These are phyloP conservation scores for Ifrita kowaldi DNA, from an alignment of 2,113 vertebrate genomes.

Conservation along the genomic window DNA sequence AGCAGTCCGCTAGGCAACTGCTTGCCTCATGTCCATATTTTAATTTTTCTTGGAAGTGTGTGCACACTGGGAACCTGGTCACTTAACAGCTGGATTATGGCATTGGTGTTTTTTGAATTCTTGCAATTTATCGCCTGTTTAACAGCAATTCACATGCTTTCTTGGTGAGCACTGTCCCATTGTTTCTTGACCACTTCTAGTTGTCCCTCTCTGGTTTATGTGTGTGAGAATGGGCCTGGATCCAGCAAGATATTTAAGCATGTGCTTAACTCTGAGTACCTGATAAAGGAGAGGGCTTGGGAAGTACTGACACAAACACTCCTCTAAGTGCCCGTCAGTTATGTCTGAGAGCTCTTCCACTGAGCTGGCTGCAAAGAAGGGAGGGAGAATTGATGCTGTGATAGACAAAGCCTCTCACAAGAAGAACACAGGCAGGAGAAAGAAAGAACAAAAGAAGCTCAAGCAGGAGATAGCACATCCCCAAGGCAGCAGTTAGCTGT, in stretches of 20 bases:
- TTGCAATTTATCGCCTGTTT: not conserved
- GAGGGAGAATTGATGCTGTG: not conserved
- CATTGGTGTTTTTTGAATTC: not conserved
- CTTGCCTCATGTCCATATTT: not conserved
- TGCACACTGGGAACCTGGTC: not conserved
- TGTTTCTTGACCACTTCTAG: not conserved
- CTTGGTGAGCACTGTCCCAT: not conserved
- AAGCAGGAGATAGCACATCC: not conserved
- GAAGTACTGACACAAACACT: slow-evolving; percentile 44
- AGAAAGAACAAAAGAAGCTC: not conserved
- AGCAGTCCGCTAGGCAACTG: slow-evolving; percentile 1
- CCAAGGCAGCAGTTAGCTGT: not conserved
- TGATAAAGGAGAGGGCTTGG: slow-evolving; percentile 45
- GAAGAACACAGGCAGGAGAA: not conserved
- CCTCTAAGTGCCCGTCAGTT: not conserved
- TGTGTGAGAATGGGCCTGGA: slow-evolving; percentile 17
- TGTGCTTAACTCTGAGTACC: slow-evolving; percentile 44
- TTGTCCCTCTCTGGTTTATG: not conserved
- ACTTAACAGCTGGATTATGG: slow-evolving; percentile 25
- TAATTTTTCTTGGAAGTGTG: slow-evolving; percentile 29
- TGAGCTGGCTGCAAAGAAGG: not conserved
- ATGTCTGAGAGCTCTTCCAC: not conserved
- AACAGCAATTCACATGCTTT: not conserved
- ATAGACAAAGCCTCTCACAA: not conserved
- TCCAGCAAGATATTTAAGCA: slow-evolving; percentile 54